Base-by-base conservation (phyloP, 64 coral and sea anemone species). In the Montipora sp. region DNA sequence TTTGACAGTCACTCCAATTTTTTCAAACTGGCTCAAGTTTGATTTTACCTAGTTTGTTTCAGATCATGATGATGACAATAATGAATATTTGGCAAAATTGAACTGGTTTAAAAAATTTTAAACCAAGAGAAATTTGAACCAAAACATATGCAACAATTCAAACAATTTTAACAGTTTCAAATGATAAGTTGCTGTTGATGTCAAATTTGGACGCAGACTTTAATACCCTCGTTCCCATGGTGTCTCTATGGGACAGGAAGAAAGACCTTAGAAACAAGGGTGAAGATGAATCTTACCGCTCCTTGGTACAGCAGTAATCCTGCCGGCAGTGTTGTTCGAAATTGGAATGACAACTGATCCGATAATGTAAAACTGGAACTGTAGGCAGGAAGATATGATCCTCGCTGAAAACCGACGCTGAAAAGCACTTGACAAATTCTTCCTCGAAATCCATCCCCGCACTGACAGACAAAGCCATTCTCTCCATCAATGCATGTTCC, bases 291-390 rank as follows among this genome's bases (percentile, higher is more conserved):
- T 87, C 96, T 89, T 92, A 98, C 96, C 67, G 80, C 96, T 80
- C 94, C 96, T 24, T 98, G 96, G 65, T 98, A 98, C 20, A 98
- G 83, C 14, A 98, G 23, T 13, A 90, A 81, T 7, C 94, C 96
- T 90, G 82, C 18, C 4, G 87, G 83, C 8, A 98, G 83, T 18
- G 87, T 98, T 8, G 96, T 98, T 59, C 91, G 87, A 53, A 98
- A 98, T 77, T 68, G 59, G 63, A 98, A 98, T 48, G 87, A 90
- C 44, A 96, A 74, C 18, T 87, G 27, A 9, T 90, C 92, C 73
- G 45, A 78, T 21, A 57, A 73, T 12, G 48, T 24, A 10, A 80
- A 47, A 77, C 7, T 69, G 45, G 21, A 88, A n/a, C 44, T 55
- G 5, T 60, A 77, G 7, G 91, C 84, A 78, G 92, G 95, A 49